Conservation (phyloP, 2,113 vertebrate genomes). For the Argyrosomus japonicus region DNA sequence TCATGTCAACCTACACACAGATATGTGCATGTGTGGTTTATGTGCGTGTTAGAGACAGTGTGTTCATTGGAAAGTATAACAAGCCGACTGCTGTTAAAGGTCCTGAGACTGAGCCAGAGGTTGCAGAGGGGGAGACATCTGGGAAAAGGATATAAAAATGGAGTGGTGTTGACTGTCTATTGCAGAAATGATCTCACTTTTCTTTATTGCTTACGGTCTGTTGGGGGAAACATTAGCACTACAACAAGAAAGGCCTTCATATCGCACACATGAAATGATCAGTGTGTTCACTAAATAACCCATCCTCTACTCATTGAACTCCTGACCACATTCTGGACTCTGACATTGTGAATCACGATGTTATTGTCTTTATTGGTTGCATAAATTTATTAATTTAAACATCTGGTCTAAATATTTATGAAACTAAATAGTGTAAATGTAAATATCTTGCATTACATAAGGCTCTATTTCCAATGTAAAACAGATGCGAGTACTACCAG, state of each 20-base stretch:
- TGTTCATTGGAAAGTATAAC: constrained; percentile 15
- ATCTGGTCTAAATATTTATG: background rate
- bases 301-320: background rate
- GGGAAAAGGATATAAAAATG: constrained; percentile 18
- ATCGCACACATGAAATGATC: too few species aligned
- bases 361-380: too few species aligned
- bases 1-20: background rate
- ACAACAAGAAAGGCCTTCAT: background rate
- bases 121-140: constrained; percentile 32
- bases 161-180: background rate
- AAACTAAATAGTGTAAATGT: background rate
- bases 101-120: constrained; percentile 54
- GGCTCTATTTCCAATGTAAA: background rate
- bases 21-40: constrained; percentile 35
- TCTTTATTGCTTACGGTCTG: background rate
- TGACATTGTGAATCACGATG: background rate
- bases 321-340: background rate
- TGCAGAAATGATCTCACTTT: background rate
- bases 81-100: constrained; percentile 41
- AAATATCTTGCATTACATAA: background rate
- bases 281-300: too few species aligned
- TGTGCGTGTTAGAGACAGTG: background rate
- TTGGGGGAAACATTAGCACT: background rate
- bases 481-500: background rate
- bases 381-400: background rate